Conservation (phyloP, 2,888 invertebrate genomes). For the Nomada ruficornis region DNA sequence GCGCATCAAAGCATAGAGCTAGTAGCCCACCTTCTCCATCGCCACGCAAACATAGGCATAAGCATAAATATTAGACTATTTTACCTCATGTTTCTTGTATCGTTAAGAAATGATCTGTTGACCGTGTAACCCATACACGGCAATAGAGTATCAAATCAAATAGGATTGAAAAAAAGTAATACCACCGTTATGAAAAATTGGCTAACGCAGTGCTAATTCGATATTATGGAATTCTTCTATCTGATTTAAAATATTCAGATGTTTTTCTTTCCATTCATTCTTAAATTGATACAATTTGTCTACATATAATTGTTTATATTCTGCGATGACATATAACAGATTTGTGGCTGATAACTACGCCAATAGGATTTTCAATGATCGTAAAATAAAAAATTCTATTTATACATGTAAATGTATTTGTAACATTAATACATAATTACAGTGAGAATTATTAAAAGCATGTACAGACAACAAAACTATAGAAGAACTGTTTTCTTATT, state of each 20-base stretch:
- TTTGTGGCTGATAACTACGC: constrained; percentile 4
- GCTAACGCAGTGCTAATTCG: constrained; percentile 26
- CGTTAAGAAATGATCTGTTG: constrained; percentile 26
- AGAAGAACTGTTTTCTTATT: constrained; percentile 10
- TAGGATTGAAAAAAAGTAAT: constrained; percentile 16
- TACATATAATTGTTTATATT: constrained; percentile 30
- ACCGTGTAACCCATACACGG: constrained; percentile 28
- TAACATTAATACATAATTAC: constrained; percentile 25
- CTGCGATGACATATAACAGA: background rate
- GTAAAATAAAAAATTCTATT: constrained; percentile 20
- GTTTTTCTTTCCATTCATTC: constrained; percentile 19
- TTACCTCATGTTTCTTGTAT: constrained; percentile 37
- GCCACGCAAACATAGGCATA: constrained; percentile 85
- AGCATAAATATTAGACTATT: constrained; percentile 85
- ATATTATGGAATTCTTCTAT: constrained; percentile 41
- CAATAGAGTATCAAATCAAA: constrained; percentile 19
- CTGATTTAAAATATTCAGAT: constrained; percentile 30
- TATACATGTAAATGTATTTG: constrained; percentile 36
- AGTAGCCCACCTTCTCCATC: constrained; percentile 84
- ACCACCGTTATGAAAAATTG: constrained; percentile 37
- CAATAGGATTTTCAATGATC: constrained; percentile 14
- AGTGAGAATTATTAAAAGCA: constrained; percentile 40
- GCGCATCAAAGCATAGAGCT: constrained; percentile 79
- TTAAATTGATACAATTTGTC: constrained; percentile 43
- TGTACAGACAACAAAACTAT: constrained; percentile 42